phyloP scores from a whole-genome alignment of 1,140 invertebrate genomes.

The Cephus cinctus region DNA sequence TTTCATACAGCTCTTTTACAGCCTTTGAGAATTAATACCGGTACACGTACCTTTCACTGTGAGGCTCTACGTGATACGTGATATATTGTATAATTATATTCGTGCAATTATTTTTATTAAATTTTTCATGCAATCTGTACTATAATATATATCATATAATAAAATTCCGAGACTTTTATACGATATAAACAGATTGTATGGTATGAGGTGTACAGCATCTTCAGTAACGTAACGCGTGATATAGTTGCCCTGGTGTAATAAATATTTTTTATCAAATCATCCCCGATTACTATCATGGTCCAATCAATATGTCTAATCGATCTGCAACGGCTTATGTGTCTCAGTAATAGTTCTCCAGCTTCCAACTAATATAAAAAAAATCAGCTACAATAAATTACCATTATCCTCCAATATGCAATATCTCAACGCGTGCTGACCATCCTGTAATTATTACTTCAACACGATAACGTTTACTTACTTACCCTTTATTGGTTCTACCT shows the following conservation, averaged over 20 bases:
- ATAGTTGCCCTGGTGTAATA: conserved; percentile 28
- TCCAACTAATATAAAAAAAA: no score
- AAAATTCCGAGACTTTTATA: not conserved
- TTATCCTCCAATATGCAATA: no score
- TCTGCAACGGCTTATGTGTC: conserved; percentile 10
- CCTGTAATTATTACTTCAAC: no score
- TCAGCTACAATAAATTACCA: conserved; percentile 20
- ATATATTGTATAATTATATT: conserved; percentile 18
- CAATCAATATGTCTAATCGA: conserved; percentile 4
- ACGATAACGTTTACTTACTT: no score
- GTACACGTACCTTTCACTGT: no score
- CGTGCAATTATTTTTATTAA: conserved; percentile 26
- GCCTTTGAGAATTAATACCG: no score
- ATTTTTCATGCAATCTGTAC: no score
- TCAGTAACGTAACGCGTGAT: conserved; percentile 22
- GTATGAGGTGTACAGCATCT: conserved; percentile 21
- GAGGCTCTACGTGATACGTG: not conserved
- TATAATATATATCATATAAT: conserved; percentile 13
- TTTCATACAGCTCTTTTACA: no score
- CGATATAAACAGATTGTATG: conserved; percentile 25
- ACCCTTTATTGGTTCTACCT: no score
- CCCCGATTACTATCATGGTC: conserved; percentile 9
- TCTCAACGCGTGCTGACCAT: no score
- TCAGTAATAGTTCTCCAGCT: conserved; percentile 7
- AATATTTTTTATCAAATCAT: conserved; percentile 21